Base-by-base conservation (phyloP, 2,888 invertebrate genomes). In the Phorcus lineatus region DNA sequence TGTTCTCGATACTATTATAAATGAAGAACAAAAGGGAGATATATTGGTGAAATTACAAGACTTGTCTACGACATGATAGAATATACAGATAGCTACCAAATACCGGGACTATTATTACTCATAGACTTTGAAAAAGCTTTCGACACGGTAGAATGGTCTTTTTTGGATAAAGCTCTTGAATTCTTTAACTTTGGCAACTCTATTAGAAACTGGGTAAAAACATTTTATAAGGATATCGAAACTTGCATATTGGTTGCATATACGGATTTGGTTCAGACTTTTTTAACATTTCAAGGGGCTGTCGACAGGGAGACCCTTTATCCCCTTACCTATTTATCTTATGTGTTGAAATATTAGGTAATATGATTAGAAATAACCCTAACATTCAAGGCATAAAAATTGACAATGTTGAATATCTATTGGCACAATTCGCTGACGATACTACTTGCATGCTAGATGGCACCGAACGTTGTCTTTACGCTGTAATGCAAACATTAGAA, bases 381-480 rank as follows among this genome's bases (percentile, higher is more conserved):
- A 24, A 79, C 16, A 81, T 79, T 13, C 28, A 24, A 17, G 75
- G 79, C 13, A 74, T 66, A 17, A 77, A 74, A 31, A 31, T 75
- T 16, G 66, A 66, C 24, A 22, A 70, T 11, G 4, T 36, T 6
- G 77, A 80, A 74, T 74, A 19, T 62, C 2, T 31, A 47, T 1
- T 82, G 16, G 13, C 17, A 16, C 77, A 80, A 57, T 77, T 75
- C 55, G 80, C 79, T 0, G 79, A 82, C 52, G 66, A 80, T 31
- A 80, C 82, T 9, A 31, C 79, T 22, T 7, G 76, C 16, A 36
- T 74, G 13, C 31, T 81, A 57, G 79, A 77, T 79, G 79, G 79
- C 2, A 17, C 76, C 11, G 54, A 77, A 74, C n/a, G 53, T 40
- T 77, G 76, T n/a, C 36, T 79, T 16, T 19, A 67, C 16, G 24